Percentiles rank a stretch among this genome's conserved stretches.
Evolutionary conservation across 2,113 vertebrate species (phyloP).

Genomic region (Monopterus albus): DNA sequence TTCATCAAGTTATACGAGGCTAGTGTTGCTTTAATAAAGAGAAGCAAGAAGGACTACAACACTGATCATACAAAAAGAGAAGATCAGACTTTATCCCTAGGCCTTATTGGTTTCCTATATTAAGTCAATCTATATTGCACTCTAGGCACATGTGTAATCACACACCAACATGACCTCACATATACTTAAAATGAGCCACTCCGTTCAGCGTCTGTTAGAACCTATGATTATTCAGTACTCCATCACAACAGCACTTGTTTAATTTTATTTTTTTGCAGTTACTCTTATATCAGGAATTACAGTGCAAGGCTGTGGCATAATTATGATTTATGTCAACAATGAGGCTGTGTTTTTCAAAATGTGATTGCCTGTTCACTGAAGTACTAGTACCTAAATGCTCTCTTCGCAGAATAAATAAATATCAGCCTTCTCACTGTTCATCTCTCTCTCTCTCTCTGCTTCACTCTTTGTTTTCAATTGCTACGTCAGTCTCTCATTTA

Average conservation of each 20-base stretch:
- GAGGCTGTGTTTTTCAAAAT: slow-evolving; percentile 53
- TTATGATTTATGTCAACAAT: slow-evolving; percentile 72
- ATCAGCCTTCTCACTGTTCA: slow-evolving; percentile 5
- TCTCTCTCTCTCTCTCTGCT: neutral
- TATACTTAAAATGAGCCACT: slow-evolving; percentile 36
- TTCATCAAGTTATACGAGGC: too few relatives aligned
- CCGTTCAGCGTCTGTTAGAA: slow-evolving; percentile 42
- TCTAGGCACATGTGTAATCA: neutral
- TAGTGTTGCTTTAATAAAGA: too few relatives aligned
- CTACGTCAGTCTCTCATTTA: slow-evolving; percentile 10
- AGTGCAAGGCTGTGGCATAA: slow-evolving; percentile 43
- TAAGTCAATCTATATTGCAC: neutral
- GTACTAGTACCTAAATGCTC: slow-evolving; percentile 49
- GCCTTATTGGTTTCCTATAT: too few relatives aligned
- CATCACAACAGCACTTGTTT: slow-evolving; percentile 31
- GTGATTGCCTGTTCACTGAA: slow-evolving; percentile 71
- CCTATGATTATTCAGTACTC: slow-evolving; percentile 54
- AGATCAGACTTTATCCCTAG: neutral
- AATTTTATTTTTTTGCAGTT: slow-evolving; percentile 38
- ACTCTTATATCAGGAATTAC: slow-evolving; percentile 46
- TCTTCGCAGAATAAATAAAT: slow-evolving; percentile 49
- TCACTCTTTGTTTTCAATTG: slow-evolving; percentile 12
- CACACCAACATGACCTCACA: neutral
- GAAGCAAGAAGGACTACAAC: too few relatives aligned
- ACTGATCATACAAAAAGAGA: neutral